phyloP scores from a whole-genome alignment of 2,113 vertebrate species.

The Eulemur rufifrons region DNA sequence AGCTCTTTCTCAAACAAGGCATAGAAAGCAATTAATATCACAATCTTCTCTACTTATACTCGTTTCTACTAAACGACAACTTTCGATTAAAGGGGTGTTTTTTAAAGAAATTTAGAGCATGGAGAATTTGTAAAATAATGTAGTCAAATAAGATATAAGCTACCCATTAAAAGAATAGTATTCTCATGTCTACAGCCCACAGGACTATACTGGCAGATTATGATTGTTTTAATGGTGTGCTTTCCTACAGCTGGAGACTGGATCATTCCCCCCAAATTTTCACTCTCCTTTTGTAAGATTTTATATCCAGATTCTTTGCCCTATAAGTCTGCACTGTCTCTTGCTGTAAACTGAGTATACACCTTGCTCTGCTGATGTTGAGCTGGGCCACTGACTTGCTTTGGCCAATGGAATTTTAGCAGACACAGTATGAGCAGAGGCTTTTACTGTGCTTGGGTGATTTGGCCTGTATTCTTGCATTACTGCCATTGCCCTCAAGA shows the following conservation, averaged over 20 bases:
- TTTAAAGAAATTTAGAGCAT: conserved; percentile 14
- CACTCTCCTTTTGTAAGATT: neutral
- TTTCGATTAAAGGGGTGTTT: neutral
- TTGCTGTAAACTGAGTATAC: neutral
- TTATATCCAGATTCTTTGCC: neutral
- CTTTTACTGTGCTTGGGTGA: neutral
- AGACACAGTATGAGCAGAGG: neutral
- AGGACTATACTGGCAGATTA: neutral
- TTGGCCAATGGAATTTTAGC: neutral
- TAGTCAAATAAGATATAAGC: neutral
- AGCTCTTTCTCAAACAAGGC: conserved; percentile 27
- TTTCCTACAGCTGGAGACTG: neutral
- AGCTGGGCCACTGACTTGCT: neutral
- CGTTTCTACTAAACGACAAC: conserved; percentile 21
- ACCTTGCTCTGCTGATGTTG: neutral
- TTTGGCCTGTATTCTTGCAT: neutral
- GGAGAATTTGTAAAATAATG: conserved; percentile 6
- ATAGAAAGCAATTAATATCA: neutral
- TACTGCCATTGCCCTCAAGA: neutral
- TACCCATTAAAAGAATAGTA: neutral
- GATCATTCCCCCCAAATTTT: neutral
- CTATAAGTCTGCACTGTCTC: neutral
- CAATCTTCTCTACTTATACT: neutral
- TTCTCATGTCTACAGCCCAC: neutral
- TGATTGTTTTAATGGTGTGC: neutral